Percentiles rank a stretch among this genome's conserved stretches.
Evolutionary conservation across 1,140 invertebrate species (phyloP).

Genomic region (Whitmania pigra): DNA sequence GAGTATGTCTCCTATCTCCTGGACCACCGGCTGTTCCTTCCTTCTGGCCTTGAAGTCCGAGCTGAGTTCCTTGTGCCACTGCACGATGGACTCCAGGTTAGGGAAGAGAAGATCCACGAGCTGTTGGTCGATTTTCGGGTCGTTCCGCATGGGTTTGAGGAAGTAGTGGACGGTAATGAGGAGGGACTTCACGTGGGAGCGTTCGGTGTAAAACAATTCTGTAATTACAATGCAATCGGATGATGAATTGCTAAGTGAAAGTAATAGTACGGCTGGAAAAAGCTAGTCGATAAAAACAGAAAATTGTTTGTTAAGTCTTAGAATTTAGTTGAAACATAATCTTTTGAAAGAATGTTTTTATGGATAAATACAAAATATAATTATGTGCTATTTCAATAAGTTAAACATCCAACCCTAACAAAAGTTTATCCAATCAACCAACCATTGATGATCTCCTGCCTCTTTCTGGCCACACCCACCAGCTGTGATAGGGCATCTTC

Average conservation of each 20-base stretch:
- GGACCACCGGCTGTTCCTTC: too few relatives aligned
- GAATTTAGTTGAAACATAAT: too few relatives aligned
- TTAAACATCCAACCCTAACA: too few relatives aligned
- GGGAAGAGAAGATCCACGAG: background rate
- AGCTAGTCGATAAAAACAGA: too few relatives aligned
- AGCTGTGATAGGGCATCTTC: background rate
- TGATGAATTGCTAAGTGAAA: background rate
- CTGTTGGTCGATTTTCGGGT: background rate
- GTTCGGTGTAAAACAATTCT: slow-evolving; percentile 8
- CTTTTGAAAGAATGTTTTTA: too few relatives aligned
- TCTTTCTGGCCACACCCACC: background rate
- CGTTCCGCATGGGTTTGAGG: background rate
- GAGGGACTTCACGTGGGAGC: background rate
- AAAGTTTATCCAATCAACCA: background rate
- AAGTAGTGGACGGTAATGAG: background rate
- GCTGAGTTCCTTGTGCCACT: background rate
- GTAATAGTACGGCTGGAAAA: too few relatives aligned
- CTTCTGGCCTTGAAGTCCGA: too few relatives aligned
- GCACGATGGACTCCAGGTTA: background rate
- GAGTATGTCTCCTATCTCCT: too few relatives aligned
- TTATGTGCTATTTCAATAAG: too few relatives aligned
- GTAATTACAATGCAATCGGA: background rate
- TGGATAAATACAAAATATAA: too few relatives aligned
- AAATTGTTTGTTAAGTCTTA: too few relatives aligned
- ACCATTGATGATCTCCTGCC: slow-evolving; percentile 4